These are phyloP conservation scores for Anguilla rostrata DNA, from an alignment of 2,113 vertebrate genomes.

Conservation along the genomic window DNA sequence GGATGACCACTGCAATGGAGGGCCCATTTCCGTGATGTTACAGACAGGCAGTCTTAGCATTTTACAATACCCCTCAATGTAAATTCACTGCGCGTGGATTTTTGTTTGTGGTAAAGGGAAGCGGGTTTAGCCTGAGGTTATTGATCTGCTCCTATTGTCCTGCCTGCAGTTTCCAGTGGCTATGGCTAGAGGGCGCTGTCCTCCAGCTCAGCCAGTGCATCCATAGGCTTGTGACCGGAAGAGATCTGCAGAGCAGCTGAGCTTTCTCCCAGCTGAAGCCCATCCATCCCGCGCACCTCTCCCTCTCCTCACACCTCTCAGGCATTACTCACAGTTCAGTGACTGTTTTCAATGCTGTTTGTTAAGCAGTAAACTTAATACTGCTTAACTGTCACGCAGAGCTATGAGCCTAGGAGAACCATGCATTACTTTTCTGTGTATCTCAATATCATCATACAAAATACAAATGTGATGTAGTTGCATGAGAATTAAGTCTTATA, in stretches of 20 bases:
- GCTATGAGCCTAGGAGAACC: background rate
- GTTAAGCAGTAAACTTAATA: background rate
- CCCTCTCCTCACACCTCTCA: constrained; percentile 17
- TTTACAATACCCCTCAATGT: background rate
- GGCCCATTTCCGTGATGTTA: background rate
- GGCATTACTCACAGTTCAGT: constrained; percentile 7
- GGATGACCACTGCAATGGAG: background rate
- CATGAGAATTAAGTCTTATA: constrained; percentile 3
- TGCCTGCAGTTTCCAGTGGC: constrained; percentile 53
- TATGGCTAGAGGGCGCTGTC: constrained; percentile 72
- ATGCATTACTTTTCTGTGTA: background rate
- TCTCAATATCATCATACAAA: constrained; percentile 10
- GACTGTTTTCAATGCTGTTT: constrained; percentile 4
- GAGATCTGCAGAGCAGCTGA: background rate
- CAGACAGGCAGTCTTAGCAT: background rate
- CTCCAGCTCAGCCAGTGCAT: constrained; percentile 27
- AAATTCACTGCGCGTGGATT: background rate
- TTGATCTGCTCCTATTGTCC: background rate
- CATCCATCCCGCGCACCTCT: constrained; percentile 9
- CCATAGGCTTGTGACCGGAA: background rate
- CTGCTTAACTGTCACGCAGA: background rate
- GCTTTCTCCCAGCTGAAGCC: background rate
- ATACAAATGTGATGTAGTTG: background rate
- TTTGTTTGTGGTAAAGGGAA: background rate
- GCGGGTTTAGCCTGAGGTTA: background rate